Evolutionary conservation across 2,113 vertebrate species (phyloP).

Genomic region (Turdus rufiventris): DNA sequence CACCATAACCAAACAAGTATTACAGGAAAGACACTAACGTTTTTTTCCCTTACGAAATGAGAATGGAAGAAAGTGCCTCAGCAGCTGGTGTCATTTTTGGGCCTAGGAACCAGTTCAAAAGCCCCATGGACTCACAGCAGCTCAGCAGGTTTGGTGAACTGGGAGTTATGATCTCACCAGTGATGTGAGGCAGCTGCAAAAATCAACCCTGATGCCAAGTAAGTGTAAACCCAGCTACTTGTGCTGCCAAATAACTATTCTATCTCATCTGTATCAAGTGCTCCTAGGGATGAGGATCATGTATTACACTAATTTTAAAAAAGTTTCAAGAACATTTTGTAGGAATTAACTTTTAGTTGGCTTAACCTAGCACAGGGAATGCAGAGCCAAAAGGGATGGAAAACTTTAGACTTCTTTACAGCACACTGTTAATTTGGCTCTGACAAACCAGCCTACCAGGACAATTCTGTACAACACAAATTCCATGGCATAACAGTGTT

Average conservation of each 20-base stretch:
- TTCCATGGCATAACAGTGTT: fast-evolving
- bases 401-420: not conserved
- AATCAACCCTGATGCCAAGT: not conserved
- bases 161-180: not conserved
- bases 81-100: not conserved
- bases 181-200: not conserved
- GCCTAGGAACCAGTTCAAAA: not conserved
- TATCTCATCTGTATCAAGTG: not conserved
- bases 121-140: not conserved
- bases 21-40: not conserved
- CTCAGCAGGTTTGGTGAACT: not conserved
- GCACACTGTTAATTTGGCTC: not conserved
- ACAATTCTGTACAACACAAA: not conserved
- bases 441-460: not conserved
- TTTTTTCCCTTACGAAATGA: not conserved
- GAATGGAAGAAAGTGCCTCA: not conserved
- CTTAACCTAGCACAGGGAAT: not conserved
- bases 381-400: not conserved
- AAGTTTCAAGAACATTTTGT: not conserved
- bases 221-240: not conserved
- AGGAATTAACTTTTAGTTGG: not conserved
- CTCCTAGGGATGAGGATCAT: not conserved
- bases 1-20: not conserved
- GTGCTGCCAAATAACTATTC: not conserved
- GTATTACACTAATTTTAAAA: not conserved